A percentile compares a stretch with the other conserved stretches of the same genome.
These are phyloP conservation scores for Picus viridis DNA, from an alignment of 2,797 vertebrate genomes.

Conservation along the genomic window DNA sequence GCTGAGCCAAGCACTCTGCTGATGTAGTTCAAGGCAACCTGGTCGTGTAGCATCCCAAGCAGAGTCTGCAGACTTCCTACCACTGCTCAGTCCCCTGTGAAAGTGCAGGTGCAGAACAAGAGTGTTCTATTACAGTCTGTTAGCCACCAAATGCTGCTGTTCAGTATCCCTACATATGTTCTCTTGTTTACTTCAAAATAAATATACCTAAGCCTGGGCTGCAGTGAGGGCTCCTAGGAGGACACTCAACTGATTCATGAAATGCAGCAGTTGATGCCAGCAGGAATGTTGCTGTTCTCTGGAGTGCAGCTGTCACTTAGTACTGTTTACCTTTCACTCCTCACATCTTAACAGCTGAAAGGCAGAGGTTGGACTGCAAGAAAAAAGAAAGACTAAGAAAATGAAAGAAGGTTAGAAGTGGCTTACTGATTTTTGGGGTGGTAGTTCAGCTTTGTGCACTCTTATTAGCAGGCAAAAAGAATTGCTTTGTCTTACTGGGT, in stretches of 20 bases:
- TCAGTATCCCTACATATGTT: constrained; percentile 1
- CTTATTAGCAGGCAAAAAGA: not conserved
- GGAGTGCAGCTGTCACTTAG: constrained; percentile 30
- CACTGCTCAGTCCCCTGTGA: not conserved
- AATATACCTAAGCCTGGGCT: not conserved
- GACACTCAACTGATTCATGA: not conserved
- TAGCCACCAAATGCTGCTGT: not conserved
- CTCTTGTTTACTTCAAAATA: constrained; percentile 30
- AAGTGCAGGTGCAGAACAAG: rapidly evolving
- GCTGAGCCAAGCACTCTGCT: not conserved
- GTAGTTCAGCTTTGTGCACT: not conserved
- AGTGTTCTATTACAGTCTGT: not conserved
- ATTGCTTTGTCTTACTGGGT: not conserved
- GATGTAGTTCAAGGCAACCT: not conserved
- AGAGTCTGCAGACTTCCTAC: not conserved
- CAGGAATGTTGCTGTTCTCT: not conserved
- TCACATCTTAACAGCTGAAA: not conserved
- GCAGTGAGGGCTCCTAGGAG: not conserved
- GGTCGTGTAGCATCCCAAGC: not conserved
- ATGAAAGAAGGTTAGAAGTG: not conserved
- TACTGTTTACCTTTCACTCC: not conserved
- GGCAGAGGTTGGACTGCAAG: not conserved
- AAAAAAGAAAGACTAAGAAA: constrained; percentile 13
- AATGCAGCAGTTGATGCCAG: not conserved
- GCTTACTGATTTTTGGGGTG: not conserved